Evolutionary conservation across 2,113 vertebrate species (phyloP), one percentile per base, ranked within the genome.

Genomic region (Halcyon senegalensis): DNA sequence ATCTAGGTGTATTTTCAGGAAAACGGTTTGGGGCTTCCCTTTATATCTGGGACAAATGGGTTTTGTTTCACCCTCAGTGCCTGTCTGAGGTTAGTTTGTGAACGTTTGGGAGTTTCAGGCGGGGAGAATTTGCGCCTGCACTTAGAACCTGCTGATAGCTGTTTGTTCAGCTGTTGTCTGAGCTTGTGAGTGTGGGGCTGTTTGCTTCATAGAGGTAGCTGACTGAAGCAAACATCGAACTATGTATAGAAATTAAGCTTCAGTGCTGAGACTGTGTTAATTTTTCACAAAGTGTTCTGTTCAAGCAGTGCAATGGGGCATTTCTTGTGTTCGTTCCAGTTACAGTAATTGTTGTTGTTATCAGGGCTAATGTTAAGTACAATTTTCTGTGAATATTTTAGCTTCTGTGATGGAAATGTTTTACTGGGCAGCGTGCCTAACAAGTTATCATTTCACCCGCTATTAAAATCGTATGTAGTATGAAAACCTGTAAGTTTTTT

Each of bases 251-350:
- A 86, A 31, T 60, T 7, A 48, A 84, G 24, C 20, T 73, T 83
- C 11, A 18, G 50, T 48, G 24, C n/a, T 27, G 19, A 58, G 44
- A 67, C 30, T 0, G 0, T 0, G 0, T 27, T 82, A 51, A 51
- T 60, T 78, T 84, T 89, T 78, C 60, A 15, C 28, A 24, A 24
- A 79, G 51, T 27, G 12, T 64, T 85, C 3, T 4, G 24, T 17
- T 92, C 4, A 58, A 27, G 56, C 4, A 1, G 4, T 46, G 5
- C 3, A 1, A 41, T 77, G 37, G 28, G 8, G 3, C 46, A 14
- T 88, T 84, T 72, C 55, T 73, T 60, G 21, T 6, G 0, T 70
- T 68, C 68, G 10, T 82, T 93, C 23, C 51, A 21, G 43, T 82
- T 48, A 35, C 0, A 6, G 46, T 63, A 43, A 33, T 33, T 76